Evolutionary conservation across 2,113 vertebrate species (phyloP), one percentile per base, ranked within the genome.

Genomic region (Cacatua alba): DNA sequence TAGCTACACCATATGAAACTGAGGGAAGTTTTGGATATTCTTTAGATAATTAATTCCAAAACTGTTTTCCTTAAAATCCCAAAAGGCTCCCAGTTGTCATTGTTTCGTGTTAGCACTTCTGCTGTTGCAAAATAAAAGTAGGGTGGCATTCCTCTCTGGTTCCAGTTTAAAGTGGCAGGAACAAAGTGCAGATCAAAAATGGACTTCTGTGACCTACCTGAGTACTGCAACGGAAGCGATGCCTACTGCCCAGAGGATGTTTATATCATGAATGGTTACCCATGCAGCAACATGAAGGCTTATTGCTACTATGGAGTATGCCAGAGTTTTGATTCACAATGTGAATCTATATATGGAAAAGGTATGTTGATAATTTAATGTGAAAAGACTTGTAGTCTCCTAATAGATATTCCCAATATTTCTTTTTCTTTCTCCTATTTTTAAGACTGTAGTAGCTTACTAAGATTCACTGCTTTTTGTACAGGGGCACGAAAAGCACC

Each of bases 231-330:
- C 17, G 99, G 99, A 4, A 85, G 48, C 4, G 89, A 76, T 8
- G 67, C 78, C n/a, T 98, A 97, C 92, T 99, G 99, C 37, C 99
- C 99, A 3, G 62, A 88, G 0, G 98, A 99, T 28, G 97, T 94
- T 43, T 99, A 99, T 35, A 1, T 98, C n/a, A 98, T 99, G 98
- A 98, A 99, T 25, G 98, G 99, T 4, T 49, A 97, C n/a, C 68
- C 98, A 0, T 99, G 99, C 68, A 60, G 97, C 68, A 96, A 92
- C 88, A 75, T 43, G 71, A 64, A 95, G 5, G 98, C 98, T 0
- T 99, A 98, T 48, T 99, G 99, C 97, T 99, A 98, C 51, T 98
- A 98, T 26, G 99, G 99, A 31, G 92, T 97, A 29, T 99, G 99
- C 86, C 98, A 99, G 96, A 99, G 97, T 10, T 98, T 98, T 65